Percentiles rank a stretch among this genome's conserved stretches.
These are phyloP conservation scores for Girardinichthys multiradiatus DNA, from an alignment of 2,113 vertebrate genomes.

Conservation along the genomic window DNA sequence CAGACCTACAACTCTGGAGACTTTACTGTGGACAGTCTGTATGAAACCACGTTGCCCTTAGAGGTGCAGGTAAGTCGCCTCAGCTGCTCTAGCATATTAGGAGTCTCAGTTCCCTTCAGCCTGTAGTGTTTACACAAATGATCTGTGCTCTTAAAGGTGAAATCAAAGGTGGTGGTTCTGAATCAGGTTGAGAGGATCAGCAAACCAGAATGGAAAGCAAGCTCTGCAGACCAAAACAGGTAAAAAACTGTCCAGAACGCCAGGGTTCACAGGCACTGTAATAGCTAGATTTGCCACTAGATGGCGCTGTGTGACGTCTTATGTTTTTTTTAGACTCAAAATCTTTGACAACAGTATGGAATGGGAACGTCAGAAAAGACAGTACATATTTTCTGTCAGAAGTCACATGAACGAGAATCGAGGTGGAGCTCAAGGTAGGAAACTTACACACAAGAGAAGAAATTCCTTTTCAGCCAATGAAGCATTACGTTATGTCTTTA, in stretches of 20 bases:
- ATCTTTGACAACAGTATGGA: slow-evolving; percentile 9
- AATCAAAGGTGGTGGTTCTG: slow-evolving; percentile 43
- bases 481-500: too few species aligned
- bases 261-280: slow-evolving; percentile 19
- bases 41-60: slow-evolving; percentile 35
- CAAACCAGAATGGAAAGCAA: neutral
- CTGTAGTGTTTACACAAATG: neutral
- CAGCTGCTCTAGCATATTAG: neutral
- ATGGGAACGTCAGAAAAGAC: slow-evolving; percentile 42
- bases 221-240: neutral
- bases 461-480: neutral
- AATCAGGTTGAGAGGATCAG: neutral
- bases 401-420: slow-evolving; percentile 57
- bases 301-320: slow-evolving; percentile 19
- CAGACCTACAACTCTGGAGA: neutral
- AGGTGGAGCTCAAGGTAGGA: slow-evolving; percentile 37
- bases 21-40: slow-evolving; percentile 5
- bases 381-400: slow-evolving; percentile 41
- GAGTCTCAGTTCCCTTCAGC: neutral
- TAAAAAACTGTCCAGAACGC: too few species aligned
- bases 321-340: slow-evolving; percentile 34
- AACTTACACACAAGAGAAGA: rapidly evolving
- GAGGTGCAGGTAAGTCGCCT: slow-evolving; percentile 51
- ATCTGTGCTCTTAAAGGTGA: slow-evolving; percentile 38
- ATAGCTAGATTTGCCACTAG: slow-evolving; percentile 1